Evolutionary conservation across 2,888 invertebrate genomes (phyloP).

Genomic region (Leucophenga maculata): DNA sequence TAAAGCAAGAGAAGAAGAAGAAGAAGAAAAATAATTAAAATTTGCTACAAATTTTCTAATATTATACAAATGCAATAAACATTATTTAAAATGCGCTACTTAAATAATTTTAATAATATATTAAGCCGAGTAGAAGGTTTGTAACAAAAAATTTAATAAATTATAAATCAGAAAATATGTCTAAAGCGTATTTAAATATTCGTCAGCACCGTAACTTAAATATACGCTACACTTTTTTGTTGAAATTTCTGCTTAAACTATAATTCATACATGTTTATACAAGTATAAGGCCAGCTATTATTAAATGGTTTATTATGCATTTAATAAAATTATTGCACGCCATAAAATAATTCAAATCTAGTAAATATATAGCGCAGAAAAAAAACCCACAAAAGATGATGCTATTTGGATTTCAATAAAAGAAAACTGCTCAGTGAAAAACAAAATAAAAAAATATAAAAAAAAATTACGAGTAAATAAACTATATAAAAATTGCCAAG

Average conservation of each 20-base stretch:
- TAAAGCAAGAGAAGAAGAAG: neutral
- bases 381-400: neutral
- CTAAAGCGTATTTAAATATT: too few species aligned
- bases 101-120: too few species aligned
- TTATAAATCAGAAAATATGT: too few species aligned
- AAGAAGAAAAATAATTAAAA: neutral
- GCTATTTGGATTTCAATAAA: constrained; percentile 7
- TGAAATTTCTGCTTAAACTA: too few species aligned
- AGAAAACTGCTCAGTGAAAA: neutral
- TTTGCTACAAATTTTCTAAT: neutral
- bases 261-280: too few species aligned
- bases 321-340: neutral
- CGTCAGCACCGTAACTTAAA: too few species aligned
- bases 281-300: neutral
- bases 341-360: neutral
- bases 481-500: neutral
- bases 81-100: too few species aligned
- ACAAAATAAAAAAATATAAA: constrained; percentile 3
- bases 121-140: too few species aligned
- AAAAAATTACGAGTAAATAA: constrained; percentile 3
- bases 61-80: neutral
- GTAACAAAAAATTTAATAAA: too few species aligned
- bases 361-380: too few species aligned
- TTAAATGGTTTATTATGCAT: constrained; percentile 16
- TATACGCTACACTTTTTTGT: too few species aligned